A percentile compares a stretch with the other conserved stretches of the same genome.
Evolutionary conservation across 2,113 vertebrate species (phyloP).

Genomic region (Bujurquina vittata): DNA sequence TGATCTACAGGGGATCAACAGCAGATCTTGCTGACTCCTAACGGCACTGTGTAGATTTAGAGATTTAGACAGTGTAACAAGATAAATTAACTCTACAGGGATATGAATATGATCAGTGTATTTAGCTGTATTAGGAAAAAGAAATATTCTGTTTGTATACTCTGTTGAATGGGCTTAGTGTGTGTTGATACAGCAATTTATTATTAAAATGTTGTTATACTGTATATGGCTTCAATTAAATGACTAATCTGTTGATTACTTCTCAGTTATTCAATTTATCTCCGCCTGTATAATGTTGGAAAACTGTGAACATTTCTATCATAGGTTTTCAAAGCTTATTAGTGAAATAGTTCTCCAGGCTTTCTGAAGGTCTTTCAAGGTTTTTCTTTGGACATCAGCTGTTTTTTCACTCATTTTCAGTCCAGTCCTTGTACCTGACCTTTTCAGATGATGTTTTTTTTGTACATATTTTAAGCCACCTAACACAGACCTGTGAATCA

Average conservation of each 20-base stretch:
- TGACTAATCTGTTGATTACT: not conserved
- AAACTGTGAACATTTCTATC: not conserved
- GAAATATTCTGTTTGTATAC: not conserved
- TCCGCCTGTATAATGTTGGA: not conserved
- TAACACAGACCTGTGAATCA: not conserved
- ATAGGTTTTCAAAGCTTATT: not conserved
- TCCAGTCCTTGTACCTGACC: not conserved
- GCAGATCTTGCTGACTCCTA: conserved; percentile 26
- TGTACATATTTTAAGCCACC: not conserved
- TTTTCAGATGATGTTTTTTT: not conserved
- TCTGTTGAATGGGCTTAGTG: not conserved
- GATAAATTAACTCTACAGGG: not conserved
- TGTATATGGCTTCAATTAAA: not conserved
- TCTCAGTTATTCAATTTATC: not conserved
- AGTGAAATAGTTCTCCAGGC: not conserved
- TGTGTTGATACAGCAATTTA: not conserved
- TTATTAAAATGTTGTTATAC: not conserved
- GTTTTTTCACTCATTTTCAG: not conserved
- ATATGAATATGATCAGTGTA: not conserved
- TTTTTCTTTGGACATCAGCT: not conserved
- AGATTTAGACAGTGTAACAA: not conserved
- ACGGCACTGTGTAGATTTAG: conserved; percentile 9
- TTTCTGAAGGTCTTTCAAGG: not conserved
- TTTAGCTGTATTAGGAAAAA: not conserved
- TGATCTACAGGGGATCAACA: conserved; percentile 49